Percentiles rank a stretch among this genome's conserved stretches.
phyloP scores from a whole-genome alignment of 2,888 invertebrate genomes.

The Tenthredo livida region DNA sequence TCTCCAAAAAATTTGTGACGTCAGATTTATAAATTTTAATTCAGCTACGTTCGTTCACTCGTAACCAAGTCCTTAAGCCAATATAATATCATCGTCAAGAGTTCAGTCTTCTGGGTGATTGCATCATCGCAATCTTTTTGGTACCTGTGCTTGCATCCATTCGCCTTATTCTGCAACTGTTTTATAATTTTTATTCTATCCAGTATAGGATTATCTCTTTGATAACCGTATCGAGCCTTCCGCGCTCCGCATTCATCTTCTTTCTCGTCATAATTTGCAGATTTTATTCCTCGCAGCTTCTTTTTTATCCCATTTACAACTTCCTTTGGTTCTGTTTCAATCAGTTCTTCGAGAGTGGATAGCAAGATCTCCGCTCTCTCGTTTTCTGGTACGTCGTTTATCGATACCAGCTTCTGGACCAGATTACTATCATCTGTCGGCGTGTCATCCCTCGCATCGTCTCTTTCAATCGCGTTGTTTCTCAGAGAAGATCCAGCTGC shows the following conservation, averaged over 20 bases:
- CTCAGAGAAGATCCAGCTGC: neutral
- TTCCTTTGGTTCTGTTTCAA: slow-evolving; percentile 54
- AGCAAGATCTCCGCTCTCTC: slow-evolving; percentile 58
- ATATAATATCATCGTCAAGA: slow-evolving; percentile 55
- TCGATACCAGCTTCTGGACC: slow-evolving; percentile 46
- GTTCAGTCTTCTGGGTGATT: slow-evolving; percentile 53
- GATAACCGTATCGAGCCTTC: slow-evolving; percentile 55
- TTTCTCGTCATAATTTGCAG: neutral
- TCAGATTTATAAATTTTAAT: neutral
- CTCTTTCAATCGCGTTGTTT: slow-evolving; percentile 43
- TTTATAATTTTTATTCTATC: slow-evolving; percentile 56
- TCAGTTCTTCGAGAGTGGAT: slow-evolving; percentile 58
- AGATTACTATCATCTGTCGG: slow-evolving; percentile 52
- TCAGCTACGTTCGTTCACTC: neutral
- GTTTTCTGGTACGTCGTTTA: slow-evolving; percentile 58
- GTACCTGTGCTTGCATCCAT: slow-evolving; percentile 56
- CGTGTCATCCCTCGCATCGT: slow-evolving; percentile 47
- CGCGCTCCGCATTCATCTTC: slow-evolving; percentile 35
- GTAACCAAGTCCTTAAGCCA: slow-evolving; percentile 58
- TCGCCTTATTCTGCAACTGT: slow-evolving; percentile 30
- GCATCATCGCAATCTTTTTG: slow-evolving; percentile 57
- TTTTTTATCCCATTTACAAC: slow-evolving; percentile 3
- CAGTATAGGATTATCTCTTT: slow-evolving; percentile 58
- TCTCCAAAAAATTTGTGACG: neutral
- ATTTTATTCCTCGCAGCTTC: neutral